Evolutionary conservation across 37 sponge, comb jelly and placozoan species (phyloP).

Genomic region (Bolinopsis microptera): DNA sequence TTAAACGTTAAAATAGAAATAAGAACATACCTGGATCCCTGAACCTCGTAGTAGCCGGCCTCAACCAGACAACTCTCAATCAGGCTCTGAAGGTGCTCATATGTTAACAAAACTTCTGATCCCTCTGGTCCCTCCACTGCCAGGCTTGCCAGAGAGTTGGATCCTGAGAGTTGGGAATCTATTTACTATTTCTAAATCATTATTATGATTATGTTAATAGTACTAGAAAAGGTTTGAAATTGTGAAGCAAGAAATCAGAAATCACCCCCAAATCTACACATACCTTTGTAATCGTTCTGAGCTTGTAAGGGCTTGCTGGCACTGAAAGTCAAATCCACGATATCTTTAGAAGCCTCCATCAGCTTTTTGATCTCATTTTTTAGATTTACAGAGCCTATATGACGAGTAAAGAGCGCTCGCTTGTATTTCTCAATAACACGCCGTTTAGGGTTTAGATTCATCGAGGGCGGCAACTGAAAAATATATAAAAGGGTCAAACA

Average conservation of each 20-base stretch:
- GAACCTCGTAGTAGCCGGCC: slow-evolving; percentile 69
- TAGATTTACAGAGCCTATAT: slow-evolving; percentile 50
- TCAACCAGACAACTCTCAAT: slow-evolving; percentile 69
- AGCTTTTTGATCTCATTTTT: slow-evolving; percentile 71
- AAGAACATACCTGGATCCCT: slow-evolving; percentile 4
- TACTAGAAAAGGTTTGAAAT: no score
- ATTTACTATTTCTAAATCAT: no score
- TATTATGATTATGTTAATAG: no score
- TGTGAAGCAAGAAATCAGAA: no score
- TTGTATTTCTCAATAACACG: slow-evolving; percentile 73
- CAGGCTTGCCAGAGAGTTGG: slow-evolving; percentile 59
- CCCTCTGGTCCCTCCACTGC: slow-evolving; percentile 64
- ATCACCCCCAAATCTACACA: no score
- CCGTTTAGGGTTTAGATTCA: slow-evolving; percentile 56
- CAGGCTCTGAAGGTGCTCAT: slow-evolving; percentile 49
- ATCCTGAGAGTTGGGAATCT: no score
- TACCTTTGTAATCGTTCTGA: not conserved
- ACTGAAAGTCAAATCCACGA: slow-evolving; percentile 60
- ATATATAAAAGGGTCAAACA: not conserved
- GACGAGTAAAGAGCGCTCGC: slow-evolving; percentile 66
- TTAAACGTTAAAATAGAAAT: not conserved
- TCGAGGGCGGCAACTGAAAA: slow-evolving; percentile 71
- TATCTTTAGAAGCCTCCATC: slow-evolving; percentile 60
- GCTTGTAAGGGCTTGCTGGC: slow-evolving; percentile 5
- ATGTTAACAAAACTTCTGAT: not conserved